Evolutionary conservation across 2,113 vertebrate species (phyloP), one percentile per base, ranked within the genome.

Genomic region (Mus pahari): DNA sequence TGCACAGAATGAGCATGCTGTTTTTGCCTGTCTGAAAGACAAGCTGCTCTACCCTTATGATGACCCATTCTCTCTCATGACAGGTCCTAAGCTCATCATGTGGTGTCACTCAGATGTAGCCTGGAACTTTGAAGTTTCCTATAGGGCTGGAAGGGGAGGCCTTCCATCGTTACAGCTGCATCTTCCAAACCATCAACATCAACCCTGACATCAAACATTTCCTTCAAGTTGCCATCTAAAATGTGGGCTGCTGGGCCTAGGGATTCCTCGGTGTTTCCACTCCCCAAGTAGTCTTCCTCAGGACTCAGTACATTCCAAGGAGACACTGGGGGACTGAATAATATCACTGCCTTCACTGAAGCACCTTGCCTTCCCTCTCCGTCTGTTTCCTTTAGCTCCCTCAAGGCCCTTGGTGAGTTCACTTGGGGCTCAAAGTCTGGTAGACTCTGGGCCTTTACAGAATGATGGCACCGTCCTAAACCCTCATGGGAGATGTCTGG

Each of bases 121-220:
- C 70, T 99, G 99, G 99, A 99, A 99, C 98, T 99, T 99, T 87
- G 99, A 99, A 99, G 96, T 99, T 99, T 98, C 98, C 99, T 68
- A 98, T 99, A 12, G 99, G 99, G 7, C 99, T 99, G 0, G 99
- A 99, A 68, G 99, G 99, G 50, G 99, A 99, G 93, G 99, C 99
- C 0, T 99, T 99, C 97, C 99, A 99, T 1, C 99, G 99, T 97
- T 99, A 99, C 98, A 99, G 99, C 98, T 99, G 98, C 96, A 99
- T 96, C 33, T 99, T 98, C 96, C 98, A 98, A 36, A 99, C 99
- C 2, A 98, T 98, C 88, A 98, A 98, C 97, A 98, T 99, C 33
- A 99, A 99, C 97, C 99, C 99, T 0, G 99, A 99, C 97, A 99
- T 99, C 97, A 99, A 99, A 96, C 99, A 99, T 90, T 99, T 99